phyloP scores from a whole-genome alignment of 2,797 vertebrate species.

The Megaceryle alcyon region DNA sequence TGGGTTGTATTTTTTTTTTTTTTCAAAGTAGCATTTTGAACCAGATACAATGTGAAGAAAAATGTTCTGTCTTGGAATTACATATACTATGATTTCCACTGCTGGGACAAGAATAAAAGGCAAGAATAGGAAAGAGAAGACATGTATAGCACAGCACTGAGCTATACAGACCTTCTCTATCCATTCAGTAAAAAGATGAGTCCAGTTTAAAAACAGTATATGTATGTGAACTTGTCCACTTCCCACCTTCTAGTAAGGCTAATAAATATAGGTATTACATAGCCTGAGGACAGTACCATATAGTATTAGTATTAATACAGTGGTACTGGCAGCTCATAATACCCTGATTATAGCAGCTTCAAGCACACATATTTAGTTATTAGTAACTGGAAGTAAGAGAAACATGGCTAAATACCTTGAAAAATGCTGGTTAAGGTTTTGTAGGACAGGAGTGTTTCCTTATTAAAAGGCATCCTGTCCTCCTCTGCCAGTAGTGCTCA shows the following conservation, averaged over 20 bases:
- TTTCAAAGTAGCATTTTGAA: neutral
- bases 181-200: neutral
- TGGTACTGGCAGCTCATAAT: neutral
- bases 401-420: neutral
- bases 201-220: neutral
- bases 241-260: no score
- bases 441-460: neutral
- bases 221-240: neutral
- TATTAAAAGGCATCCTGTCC: neutral
- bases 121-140: neutral
- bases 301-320: neutral
- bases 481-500: neutral
- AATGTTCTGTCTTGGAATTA: neutral
- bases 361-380: neutral
- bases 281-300: neutral
- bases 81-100: neutral
- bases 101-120: neutral
- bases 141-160: neutral
- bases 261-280: neutral
- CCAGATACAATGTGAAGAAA: neutral
- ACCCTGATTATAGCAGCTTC: neutral
- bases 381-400: neutral
- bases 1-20: neutral
- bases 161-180: neutral
- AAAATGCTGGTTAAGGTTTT: neutral